Base-by-base conservation (phyloP, 2,797 vertebrate genomes). In the Platyrinchus mystaceus region DNA sequence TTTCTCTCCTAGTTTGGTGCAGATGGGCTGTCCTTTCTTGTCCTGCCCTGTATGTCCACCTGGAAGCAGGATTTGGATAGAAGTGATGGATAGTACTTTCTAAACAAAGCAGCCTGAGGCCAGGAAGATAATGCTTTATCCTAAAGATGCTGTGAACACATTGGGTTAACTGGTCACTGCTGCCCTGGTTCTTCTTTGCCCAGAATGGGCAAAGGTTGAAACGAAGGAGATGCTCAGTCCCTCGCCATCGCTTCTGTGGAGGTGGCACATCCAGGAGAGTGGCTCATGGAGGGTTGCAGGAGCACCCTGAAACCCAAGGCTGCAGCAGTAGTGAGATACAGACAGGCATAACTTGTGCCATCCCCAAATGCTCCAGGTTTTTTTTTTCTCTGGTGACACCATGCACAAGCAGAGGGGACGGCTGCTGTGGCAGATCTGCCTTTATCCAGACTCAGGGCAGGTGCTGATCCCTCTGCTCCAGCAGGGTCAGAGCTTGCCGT, bases 361-460 rank as follows among this genome's bases (percentile, higher is more conserved):
- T 62, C 12, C 55, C 32, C 50, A 41, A 10, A 17, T 30, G 41
- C 39, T 79, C 46, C 32, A 37, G 18, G 4, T 4, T n/a, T 22
- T 64, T 41, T n/a, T 5, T 0, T 24, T 32, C 24, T 39, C 41
- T 1, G 5, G 23, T 76, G 34, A 10, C 16, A n/a, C 14, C 0
- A 1, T 5, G 39, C 37, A 71, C 44, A 76, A 85, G 46, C 59
- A 59, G 55, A 73, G 43, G 21, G 21, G 7, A 24, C 17, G 2
- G 67, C 34, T 58, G 24, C 39, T 4, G 3, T 1, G 3, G 56
- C 58, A 80, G 46, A 49, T 58, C 41, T 60, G 32, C 23, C 21
- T 37, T 34, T 84, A 58, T 59, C 28, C 37, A 44, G 49, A 3
- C 67, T 47, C 39, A 28, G 55, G 46, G 27, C 59, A 58, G 68